Evolutionary conservation across 2,797 vertebrate species (phyloP).

Genomic region (Dicrostonyx torquatus): DNA sequence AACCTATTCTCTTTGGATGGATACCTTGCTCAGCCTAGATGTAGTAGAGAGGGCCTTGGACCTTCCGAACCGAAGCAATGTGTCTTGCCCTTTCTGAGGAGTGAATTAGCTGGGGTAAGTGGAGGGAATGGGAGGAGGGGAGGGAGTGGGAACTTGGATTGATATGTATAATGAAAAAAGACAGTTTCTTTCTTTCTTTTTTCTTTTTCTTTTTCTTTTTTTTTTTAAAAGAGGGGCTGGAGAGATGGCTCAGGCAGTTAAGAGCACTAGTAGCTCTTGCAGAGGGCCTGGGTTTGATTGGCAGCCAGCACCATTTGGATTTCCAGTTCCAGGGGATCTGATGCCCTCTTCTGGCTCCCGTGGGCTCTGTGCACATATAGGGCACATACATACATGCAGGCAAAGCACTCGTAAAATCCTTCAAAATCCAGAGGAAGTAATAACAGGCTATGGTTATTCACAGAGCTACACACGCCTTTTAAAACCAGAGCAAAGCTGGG

Average conservation of each 20-base stretch:
- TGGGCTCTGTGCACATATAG: not conserved
- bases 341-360: not conserved
- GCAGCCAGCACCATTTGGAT: not conserved
- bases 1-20: no score
- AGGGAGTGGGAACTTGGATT: no score
- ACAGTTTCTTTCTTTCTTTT: no score
- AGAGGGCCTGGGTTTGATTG: not conserved
- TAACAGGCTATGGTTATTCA: not conserved
- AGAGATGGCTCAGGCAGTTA: not conserved
- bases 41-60: no score
- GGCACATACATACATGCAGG: not conserved
- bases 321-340: not conserved
- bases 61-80: no score
- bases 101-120: no score
- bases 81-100: no score
- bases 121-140: no score
- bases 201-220: no score
- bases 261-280: not conserved
- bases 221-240: not conserved
- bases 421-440: not conserved
- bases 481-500: not conserved
- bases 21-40: no score
- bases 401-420: not conserved
- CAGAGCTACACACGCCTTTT: not conserved
- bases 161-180: no score